Base-by-base conservation (phyloP, 2,888 invertebrate species). In the Geophilus truncorum region DNA sequence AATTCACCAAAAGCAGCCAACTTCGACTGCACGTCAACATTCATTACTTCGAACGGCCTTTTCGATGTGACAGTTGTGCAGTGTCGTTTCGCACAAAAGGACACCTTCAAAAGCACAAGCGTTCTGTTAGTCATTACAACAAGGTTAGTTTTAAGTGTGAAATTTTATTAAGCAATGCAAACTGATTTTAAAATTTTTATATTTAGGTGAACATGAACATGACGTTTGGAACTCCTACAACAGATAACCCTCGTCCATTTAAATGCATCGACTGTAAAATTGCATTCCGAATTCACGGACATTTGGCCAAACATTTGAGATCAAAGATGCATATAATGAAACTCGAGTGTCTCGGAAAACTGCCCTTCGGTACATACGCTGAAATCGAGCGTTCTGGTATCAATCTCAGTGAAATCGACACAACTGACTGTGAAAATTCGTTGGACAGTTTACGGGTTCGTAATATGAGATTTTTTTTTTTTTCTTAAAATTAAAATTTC, bases 311-410 rank as follows among this genome's bases (percentile, higher is more conserved):
- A 88, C 98, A 99, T 89, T 90, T 98, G 82, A 92, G 98, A 81
- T 96, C 96, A 83, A 97, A 97, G 89, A 94, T 95, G 91, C 98
- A 98, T 86, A 96, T 97, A 62, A 95, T 95, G 92, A 93, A 94
- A 85, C 89, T 97, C 83, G 97, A 97, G 87, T 95, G 95, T 86
- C 89, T 96, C 83, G 95, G 95, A 81, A 86, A 87, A 81, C 83
- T 89, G 30, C 97, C 97, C 0, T 95, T 95, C 86, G 97, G 97
- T 80, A 94, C 96, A 75, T 96, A 96, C 86, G 95, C 96, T 10
- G 95, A 97, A 88, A 93, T 98, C 86, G 97, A 96, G 88, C 90
- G 96, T 77, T 94, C 93, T 57, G 95, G 94, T 83, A 92, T 94
- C 82, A 93, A 95, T 88, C 90, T 97, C 83, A 95, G 95, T 82